A percentile compares a stretch with the other conserved stretches of the same genome.
phyloP scores from a whole-genome alignment of 2,797 vertebrate genomes.

The Tauraco hartlaubi region DNA sequence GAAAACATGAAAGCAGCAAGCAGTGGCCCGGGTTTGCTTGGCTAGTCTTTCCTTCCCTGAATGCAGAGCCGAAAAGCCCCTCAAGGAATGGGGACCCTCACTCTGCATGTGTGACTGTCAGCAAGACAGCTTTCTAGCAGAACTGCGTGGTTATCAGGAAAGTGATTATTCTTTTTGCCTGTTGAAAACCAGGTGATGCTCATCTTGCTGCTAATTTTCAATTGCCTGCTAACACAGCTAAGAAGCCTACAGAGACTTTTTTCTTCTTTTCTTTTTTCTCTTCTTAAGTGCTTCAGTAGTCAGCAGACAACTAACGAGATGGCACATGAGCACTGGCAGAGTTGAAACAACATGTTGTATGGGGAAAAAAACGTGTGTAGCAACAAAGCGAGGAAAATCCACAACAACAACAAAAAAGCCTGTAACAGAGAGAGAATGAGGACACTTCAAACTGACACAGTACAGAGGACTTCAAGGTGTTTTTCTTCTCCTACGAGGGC shows the following conservation, averaged over 20 bases:
- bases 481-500: not conserved
- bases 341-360: slow-evolving; percentile 1
- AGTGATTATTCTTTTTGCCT: not conserved
- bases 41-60: not conserved
- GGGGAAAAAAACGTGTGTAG: not conserved
- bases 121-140: not conserved
- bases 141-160: not conserved
- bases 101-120: not conserved
- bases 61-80: not conserved
- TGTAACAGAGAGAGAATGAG: not conserved
- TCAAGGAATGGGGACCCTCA: rapidly evolving
- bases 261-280: not conserved
- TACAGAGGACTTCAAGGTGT: not conserved
- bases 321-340: slow-evolving; percentile 7
- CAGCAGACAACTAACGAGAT: not conserved
- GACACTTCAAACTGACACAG: not conserved
- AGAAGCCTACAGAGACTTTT: not conserved
- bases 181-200: not conserved
- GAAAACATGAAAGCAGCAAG: not conserved
- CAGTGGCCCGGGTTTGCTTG: not conserved
- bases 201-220: not conserved
- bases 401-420: not conserved
- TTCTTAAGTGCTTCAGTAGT: not conserved
- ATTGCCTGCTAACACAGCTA: not conserved
- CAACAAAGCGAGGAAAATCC: slow-evolving; percentile 29